Evolutionary conservation across 2,797 vertebrate species (phyloP), one percentile per base, ranked within the genome.

Genomic region (Melanotaenia trifasciata): DNA sequence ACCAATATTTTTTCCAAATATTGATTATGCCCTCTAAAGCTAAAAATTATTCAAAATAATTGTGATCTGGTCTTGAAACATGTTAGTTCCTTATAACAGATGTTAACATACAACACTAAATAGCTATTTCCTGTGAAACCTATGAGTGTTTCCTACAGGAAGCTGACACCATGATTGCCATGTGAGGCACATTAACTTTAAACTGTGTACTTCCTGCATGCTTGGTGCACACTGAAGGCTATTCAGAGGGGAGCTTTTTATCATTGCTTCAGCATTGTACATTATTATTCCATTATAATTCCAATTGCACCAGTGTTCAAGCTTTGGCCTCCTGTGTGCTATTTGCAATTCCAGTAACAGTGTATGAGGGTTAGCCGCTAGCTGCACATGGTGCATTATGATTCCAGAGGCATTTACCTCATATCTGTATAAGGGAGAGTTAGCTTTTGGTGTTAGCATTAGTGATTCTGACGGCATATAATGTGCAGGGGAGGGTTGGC

Each of bases 371-470:
- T 65, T 71, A 66, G 83, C 70, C 5, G 24, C 56, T 64, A 40
- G 64, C 70, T 3, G 24, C 51, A 35, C 57, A 0, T 32, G 0
- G 20, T 38, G 72, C 70, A 89, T 91, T 77, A 61, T 38, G 68
- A 91, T 87, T 89, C 82, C 1, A 11, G 22, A 16, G 65, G 86
- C 76, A 30, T 57, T 79, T 74, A 64, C 74, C 72, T 62, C 64
- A 78, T 69, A 79, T 67, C 73, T 67, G 65, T 80, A 54, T 64
- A 76, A 68, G 60, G 64, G 83, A 81, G 86, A 85, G 71, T 87
- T 89, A 86, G 84, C 84, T 70, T 78, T 79, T 51, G 76, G 61
- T 71, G 79, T 71, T 84, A 86, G 84, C 82, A 85, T 89, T 81
- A 88, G 84, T 51, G 24, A 91, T 87, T 87, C 89, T 78, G 84